Evolutionary conservation across 2,797 vertebrate species (phyloP).

Genomic region (Gallinago nigripennis): DNA sequence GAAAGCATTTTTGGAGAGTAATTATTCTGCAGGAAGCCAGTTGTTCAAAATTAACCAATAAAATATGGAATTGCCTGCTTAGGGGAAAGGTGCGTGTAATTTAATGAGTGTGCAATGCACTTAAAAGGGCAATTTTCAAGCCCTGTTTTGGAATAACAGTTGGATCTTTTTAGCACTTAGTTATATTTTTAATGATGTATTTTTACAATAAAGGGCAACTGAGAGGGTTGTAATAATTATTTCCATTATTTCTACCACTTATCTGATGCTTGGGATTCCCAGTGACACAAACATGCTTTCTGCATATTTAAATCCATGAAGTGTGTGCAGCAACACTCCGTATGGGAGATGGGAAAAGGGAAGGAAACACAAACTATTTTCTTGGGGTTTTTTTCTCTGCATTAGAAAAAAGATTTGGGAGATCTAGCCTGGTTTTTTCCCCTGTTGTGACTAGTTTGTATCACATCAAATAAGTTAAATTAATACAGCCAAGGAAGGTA

Average conservation of each 20-base stretch:
- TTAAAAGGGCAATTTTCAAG: background rate
- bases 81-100: fast-evolving
- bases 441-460: background rate
- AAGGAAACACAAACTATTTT: background rate
- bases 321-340: background rate
- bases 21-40: background rate
- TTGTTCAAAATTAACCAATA: background rate
- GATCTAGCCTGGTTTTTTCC: background rate
- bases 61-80: background rate
- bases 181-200: background rate
- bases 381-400: background rate
- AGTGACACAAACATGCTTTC: background rate
- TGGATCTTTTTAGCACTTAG: background rate
- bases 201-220: background rate
- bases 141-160: background rate
- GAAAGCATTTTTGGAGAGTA: background rate
- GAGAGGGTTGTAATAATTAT: background rate
- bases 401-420: background rate
- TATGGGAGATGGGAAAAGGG: background rate
- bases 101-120: background rate
- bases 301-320: background rate
- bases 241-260: background rate
- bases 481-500: background rate
- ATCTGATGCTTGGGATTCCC: background rate
- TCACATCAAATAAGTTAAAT: background rate